Percentiles rank a stretch among this genome's conserved stretches.
Conservation (phyloP, 2,797 vertebrate species). For the Remorina albescens region DNA sequence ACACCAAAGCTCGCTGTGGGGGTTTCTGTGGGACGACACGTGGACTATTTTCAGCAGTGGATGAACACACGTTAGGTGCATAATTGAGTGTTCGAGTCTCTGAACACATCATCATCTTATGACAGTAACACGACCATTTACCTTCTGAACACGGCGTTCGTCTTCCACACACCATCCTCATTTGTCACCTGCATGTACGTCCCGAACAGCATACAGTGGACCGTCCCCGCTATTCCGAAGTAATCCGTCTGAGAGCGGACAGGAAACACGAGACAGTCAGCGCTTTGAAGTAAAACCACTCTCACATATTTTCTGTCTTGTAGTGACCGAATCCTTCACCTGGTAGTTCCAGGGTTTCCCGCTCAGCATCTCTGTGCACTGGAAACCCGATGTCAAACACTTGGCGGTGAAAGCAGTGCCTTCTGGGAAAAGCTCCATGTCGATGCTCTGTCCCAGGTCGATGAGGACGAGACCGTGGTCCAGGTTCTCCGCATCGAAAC, state of each 20-base stretch:
- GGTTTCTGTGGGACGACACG: constrained; percentile 88
- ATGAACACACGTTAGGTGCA: too few species aligned
- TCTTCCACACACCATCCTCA: constrained; percentile 89
- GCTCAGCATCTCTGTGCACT: constrained; percentile 94
- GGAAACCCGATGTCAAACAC: constrained; percentile 94
- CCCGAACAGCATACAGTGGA: constrained; percentile 94
- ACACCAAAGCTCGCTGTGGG: constrained; percentile 89
- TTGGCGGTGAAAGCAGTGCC: constrained; percentile 89
- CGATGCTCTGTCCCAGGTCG: constrained; percentile 95
- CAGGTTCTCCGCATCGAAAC: constrained; percentile 80
- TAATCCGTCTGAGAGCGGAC: constrained; percentile 89
- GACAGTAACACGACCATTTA: constrained; percentile 40
- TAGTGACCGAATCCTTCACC: constrained; percentile 75
- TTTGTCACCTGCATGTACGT: constrained; percentile 92
- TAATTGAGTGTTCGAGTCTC: too few species aligned
- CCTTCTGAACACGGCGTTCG: constrained; percentile 89
- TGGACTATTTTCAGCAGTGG: too few species aligned
- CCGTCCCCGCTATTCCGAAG: constrained; percentile 92
- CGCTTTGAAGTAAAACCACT: too few species aligned
- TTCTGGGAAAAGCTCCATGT: constrained; percentile 92
- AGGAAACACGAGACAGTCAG: not conserved
- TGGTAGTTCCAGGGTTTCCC: constrained; percentile 94
- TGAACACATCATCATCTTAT: too few species aligned
- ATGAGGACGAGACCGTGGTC: constrained; percentile 91
- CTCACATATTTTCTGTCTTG: too few species aligned